A percentile compares a stretch with the other conserved stretches of the same genome.
phyloP scores from a whole-genome alignment of 2,113 vertebrate genomes.

The Ptilonorhynchus violaceus region DNA sequence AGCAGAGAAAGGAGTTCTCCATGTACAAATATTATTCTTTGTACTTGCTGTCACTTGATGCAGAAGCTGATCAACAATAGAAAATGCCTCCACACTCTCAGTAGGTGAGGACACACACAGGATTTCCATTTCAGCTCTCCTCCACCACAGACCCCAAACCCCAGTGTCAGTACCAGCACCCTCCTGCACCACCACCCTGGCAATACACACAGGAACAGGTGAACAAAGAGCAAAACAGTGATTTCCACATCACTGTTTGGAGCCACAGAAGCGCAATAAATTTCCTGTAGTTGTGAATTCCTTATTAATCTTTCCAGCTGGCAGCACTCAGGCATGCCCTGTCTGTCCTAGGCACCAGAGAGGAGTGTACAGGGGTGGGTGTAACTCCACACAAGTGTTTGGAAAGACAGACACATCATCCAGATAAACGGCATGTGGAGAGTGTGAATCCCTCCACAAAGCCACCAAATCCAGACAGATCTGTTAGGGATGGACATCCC shows the following conservation, averaged over 20 bases:
- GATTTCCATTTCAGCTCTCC: background rate
- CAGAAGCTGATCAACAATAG: background rate
- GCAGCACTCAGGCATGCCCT: background rate
- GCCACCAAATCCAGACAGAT: no score
- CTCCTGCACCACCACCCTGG: background rate
- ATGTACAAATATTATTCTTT: background rate
- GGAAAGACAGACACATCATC: background rate
- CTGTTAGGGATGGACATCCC: background rate
- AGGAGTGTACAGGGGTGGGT: background rate
- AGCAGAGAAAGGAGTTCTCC: background rate
- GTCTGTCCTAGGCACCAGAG: background rate
- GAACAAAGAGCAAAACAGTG: background rate
- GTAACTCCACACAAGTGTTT: background rate
- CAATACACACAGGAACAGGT: background rate
- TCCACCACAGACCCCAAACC: background rate
- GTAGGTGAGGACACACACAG: background rate
- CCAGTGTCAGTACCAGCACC: background rate
- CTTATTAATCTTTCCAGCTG: fast-evolving
- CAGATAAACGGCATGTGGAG: fast-evolving
- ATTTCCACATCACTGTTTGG: background rate
- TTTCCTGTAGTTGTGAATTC: background rate
- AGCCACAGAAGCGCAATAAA: background rate
- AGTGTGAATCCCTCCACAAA: fast-evolving
- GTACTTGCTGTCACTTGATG: background rate
- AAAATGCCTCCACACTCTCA: background rate